Evolutionary conservation across 2,113 vertebrate genomes (phyloP).

Genomic region (Marmota flaviventris): DNA sequence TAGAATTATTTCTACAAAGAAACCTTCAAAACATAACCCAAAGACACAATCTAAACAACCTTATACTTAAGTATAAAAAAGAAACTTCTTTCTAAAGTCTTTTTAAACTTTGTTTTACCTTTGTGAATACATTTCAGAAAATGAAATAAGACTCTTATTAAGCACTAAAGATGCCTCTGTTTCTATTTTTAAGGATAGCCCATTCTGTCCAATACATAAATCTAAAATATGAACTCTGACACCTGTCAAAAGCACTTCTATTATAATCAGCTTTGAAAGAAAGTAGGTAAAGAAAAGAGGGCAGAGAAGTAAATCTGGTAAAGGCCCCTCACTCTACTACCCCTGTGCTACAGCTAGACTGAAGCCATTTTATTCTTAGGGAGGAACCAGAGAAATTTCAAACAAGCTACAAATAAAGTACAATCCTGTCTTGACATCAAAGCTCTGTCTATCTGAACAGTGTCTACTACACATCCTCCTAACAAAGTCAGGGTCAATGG

Average conservation of each 20-base stretch:
- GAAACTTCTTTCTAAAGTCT: neutral
- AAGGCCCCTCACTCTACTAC: neutral
- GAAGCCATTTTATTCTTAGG: neutral
- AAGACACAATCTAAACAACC: neutral
- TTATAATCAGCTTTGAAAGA: neutral
- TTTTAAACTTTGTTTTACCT: neutral
- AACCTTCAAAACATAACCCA: neutral
- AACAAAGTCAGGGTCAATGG: neutral
- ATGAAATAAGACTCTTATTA: neutral
- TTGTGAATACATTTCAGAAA: conserved; percentile 6
- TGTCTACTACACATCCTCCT: rapidly evolving
- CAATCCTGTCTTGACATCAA: no score
- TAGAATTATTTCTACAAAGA: conserved; percentile 7
- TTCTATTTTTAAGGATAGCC: neutral
- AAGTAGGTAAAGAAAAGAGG: neutral
- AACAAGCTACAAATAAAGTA: neutral
- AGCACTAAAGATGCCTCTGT: neutral
- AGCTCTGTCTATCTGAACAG: neutral
- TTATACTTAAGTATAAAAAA: neutral
- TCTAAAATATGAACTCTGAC: neutral
- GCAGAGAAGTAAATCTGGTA: neutral
- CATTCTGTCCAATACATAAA: neutral
- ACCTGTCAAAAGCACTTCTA: neutral
- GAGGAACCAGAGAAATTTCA: neutral
- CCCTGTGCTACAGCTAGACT: neutral